Evolutionary conservation across 2,797 vertebrate species (phyloP), one percentile per base, ranked within the genome.

Genomic region (Micromesistius poutassou): DNA sequence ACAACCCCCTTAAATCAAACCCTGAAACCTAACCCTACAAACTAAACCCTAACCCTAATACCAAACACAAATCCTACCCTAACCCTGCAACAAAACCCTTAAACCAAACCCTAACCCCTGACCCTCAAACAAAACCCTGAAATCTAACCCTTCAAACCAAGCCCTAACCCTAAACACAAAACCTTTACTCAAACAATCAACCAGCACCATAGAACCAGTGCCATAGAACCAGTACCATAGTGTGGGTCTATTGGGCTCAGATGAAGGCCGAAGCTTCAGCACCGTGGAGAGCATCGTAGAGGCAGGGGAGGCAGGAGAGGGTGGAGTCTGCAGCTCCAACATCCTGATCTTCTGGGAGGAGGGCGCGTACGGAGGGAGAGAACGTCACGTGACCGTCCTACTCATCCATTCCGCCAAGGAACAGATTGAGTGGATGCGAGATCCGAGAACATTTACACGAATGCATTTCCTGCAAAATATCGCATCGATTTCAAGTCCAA

Each of bases 351-450:
- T 80, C 7, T 89, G 82, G 91, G 92, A 1, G 7, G 46, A 55
- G 30, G 62, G 71, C 76, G 66, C 79, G 83, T 77, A 82, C 78
- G 87, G 86, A 85, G 88, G 87, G 85, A 88, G 88, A 87, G 78
- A 38, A 88, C 89, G 80, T 93, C 91, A 93, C 90, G 88, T 91
- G 90, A 87, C 81, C 81, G 72, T 79, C 80, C 82, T 88, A 85
- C 91, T 76, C 85, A 78, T 74, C 68, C 74, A 83, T 80, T 84
- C 86, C 84, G 75, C 81, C 77, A 13, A 83, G 78, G 74, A 83
- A 79, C 78, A 77, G 70, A n/a, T 25, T 9, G 4, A 62, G 28
- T 4, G 72, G 40, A 35, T 19, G 14, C 55, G 22, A 62, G 55
- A 62, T 1, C n/a, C 55, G 22, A 62, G 55, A 7, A 1, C n/a